These are phyloP conservation scores for Chiroxiphia lanceolata DNA, from an alignment of 2,797 vertebrate genomes.

Conservation along the genomic window DNA sequence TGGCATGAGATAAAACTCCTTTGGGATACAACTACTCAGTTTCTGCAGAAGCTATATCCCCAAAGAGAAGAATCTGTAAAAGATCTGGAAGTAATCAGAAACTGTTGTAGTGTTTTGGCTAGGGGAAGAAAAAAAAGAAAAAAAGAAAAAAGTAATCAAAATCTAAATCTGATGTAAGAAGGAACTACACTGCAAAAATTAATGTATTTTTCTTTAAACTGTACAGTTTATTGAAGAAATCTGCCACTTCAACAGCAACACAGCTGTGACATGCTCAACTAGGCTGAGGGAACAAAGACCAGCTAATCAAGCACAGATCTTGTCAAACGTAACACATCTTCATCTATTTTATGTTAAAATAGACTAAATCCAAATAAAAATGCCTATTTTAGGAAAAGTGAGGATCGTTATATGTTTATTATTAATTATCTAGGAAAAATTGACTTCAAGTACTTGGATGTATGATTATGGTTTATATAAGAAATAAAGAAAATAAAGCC, in stretches of 20 bases:
- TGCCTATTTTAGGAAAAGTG: not conserved
- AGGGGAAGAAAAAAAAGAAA: not conserved
- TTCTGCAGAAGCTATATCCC: conserved; percentile 66
- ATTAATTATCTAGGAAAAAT: not conserved
- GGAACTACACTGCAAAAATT: conserved; percentile 70
- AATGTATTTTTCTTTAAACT: not conserved
- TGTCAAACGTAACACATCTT: conserved; percentile 58
- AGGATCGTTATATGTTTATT: not conserved
- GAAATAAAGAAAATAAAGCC: not conserved
- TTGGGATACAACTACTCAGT: conserved; percentile 70
- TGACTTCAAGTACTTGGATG: not conserved
- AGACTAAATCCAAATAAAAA: conserved; percentile 14
- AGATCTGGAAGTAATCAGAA: conserved; percentile 92
- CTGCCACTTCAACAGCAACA: conserved; percentile 29
- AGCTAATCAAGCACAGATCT: conserved; percentile 50
- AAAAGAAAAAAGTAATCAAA: conserved; percentile 76
- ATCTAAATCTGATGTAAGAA: conserved; percentile 79
- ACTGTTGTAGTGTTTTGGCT: conserved; percentile 78
- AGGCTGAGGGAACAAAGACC: conserved; percentile 43
- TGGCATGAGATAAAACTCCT: conserved; percentile 71
- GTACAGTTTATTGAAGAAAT: conserved; percentile 60
- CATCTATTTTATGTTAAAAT: conserved; percentile 31
- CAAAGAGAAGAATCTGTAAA: conserved; percentile 27
- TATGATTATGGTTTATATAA: not conserved
- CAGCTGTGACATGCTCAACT: conserved; percentile 22